These are phyloP conservation scores for Pygoscelis antarcticus DNA, from an alignment of 2,113 vertebrate species.

Conservation along the genomic window DNA sequence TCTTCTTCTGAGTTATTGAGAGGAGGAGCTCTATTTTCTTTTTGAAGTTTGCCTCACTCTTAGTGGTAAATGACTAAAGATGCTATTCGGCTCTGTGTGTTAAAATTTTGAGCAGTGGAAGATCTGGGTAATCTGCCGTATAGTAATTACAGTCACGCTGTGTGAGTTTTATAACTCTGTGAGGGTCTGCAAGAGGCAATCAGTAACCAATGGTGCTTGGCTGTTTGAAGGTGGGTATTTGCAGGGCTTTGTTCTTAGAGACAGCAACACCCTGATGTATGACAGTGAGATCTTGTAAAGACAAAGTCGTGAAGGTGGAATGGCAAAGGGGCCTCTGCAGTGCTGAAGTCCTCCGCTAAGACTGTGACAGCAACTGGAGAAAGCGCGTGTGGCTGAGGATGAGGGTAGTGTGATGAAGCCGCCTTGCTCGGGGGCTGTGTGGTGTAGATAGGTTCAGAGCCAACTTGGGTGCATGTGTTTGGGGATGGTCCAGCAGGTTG, in stretches of 20 bases:
- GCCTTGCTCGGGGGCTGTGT: not conserved
- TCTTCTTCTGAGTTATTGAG: not conserved
- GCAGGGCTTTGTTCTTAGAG: not conserved
- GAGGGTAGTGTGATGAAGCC: not conserved
- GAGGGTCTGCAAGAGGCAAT: not conserved
- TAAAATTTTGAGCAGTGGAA: not conserved
- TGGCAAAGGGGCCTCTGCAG: not conserved
- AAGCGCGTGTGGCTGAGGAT: rapidly evolving
- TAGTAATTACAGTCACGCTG: not conserved
- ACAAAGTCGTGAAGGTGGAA: rapidly evolving
- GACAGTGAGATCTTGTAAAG: not conserved
- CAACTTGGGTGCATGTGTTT: rapidly evolving
- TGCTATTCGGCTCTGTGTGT: not conserved
- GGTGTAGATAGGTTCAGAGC: not conserved
- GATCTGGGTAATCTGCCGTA: not conserved
- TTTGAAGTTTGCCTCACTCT: not conserved
- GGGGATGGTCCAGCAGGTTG: not conserved
- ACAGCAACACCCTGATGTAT: rapidly evolving
- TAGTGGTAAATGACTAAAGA: not conserved
- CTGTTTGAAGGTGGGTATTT: not conserved
- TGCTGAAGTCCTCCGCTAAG: not conserved
- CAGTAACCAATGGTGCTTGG: not conserved
- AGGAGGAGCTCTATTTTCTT: not conserved
- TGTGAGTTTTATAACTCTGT: rapidly evolving
- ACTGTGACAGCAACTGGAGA: not conserved